Evolutionary conservation across 2,113 vertebrate genomes (phyloP), one percentile per base, ranked within the genome.

Genomic region (Nothoprocta pentlandii): DNA sequence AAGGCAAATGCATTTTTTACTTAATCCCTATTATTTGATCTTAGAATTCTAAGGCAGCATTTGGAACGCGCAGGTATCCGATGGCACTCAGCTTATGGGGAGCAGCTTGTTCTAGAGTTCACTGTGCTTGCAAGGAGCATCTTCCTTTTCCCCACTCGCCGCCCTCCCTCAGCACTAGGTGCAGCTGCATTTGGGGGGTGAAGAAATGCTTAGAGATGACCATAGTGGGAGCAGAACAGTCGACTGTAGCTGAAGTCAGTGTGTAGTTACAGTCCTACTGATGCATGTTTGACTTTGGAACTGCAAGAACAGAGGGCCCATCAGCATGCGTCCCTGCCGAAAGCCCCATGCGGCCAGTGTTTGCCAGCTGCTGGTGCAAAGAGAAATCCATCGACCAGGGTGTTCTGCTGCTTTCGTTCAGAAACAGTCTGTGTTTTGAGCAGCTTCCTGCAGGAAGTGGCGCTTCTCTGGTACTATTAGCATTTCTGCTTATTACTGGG

Each of bases 361-460:
- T 94, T 80, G 67, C 53, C 91, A 96, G 59, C 88, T 83, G 87
- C 83, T 85, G 63, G 90, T 80, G 76, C 20, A 95, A 85, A 49
- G 46, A 96, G 11, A 80, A 88, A 61, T 53, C 79, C 20, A 70
- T 14, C 81, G 41, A 58, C 56, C 21, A 20, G 25, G 59, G 9
- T 44, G 20, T 76, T 91, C 59, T 85, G 75, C 81, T 79, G 49
- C 81, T 94, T 90, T 86, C 15, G 28, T 59, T 77, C 0, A 62
- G 41, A 54, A 3, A 16, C 69, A 87, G 17, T 14, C 1, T 64
- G 14, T 80, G 68, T 56, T 90, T 61, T 80, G 63, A 95, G 68
- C 87, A 89, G 26, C 69, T n/a, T 78, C 74, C 70, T 78, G 68
- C 71, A 70, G 75, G 75, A 85, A 89, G 25, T 49, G 30, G 5